Evolutionary conservation across 2,113 vertebrate genomes (phyloP), one percentile per base, ranked within the genome.

Genomic region (Neodon shergylaensis): DNA sequence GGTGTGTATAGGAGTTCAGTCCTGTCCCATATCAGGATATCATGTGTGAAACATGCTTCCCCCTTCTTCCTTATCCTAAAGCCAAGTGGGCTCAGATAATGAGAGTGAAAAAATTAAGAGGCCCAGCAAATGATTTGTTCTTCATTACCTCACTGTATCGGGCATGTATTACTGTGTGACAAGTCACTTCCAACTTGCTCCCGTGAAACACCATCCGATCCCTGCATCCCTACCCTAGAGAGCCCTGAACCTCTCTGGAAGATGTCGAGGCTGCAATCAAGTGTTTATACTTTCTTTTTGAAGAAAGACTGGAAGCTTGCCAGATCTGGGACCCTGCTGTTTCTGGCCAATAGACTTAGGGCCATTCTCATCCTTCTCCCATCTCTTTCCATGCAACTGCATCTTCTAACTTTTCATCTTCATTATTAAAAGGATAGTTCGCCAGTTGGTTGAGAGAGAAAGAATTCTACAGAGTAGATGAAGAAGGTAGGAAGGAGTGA

Each of bases 101-200:
- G 88, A 87, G 77, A 81, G 49, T 22, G 76, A 91, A 94, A 94
- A 72, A 68, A 61, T n/a, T 61, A 90, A 84, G 47, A 93, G 72
- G 39, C 22, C 78, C 44, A 26, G 22, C 11, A 44, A 58, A 73
- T 42, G 19, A 31, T 10, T 44, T 66, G n/a, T 68, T 91, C 70
- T 58, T 66, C 42, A 49, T 86, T 47, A 58, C 76, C 65, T 90
- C 72, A 61, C 24, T 31, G 3, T n/a, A 14, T 76, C 33, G 36
- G 11, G 54, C 21, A 74, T 17, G 5, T 72, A 24, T 47, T 24
- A 36, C 44, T 72, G 44, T 11, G 10, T 33, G 52, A 36, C 24
- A 19, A 58, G 7, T n/a, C 10, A 21, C 42, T 54, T 76, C 65
- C 70, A 54, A 76, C 33, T 76, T 28, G 7, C n/a, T 78, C 33